phyloP scores from a whole-genome alignment of 2,113 vertebrate genomes.

The Sebastes fasciatus region DNA sequence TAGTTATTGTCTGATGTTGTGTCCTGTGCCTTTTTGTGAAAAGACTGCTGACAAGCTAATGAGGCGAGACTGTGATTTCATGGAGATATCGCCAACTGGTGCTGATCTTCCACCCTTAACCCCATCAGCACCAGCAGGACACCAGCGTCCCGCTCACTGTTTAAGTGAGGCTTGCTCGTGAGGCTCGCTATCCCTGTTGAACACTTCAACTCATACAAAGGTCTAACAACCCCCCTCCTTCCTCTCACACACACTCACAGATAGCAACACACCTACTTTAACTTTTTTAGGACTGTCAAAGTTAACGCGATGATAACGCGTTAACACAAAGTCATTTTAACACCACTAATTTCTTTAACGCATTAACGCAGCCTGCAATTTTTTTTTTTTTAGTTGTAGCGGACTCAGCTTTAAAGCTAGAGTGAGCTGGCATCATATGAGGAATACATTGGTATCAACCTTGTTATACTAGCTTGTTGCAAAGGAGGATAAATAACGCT shows the following conservation, averaged over 20 bases:
- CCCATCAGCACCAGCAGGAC: not conserved
- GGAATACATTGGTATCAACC: too few species aligned
- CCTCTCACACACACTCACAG: not conserved
- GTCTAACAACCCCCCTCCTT: not conserved
- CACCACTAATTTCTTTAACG: too few species aligned
- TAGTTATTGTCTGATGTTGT: conserved; percentile 29
- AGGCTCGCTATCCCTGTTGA: not conserved
- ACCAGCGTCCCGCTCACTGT: not conserved
- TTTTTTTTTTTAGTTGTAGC: too few species aligned
- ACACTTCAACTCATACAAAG: not conserved
- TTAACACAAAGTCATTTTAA: too few species aligned
- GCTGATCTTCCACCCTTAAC: conserved; percentile 3
- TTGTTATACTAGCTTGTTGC: too few species aligned
- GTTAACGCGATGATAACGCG: too few species aligned
- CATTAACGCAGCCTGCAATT: too few species aligned
- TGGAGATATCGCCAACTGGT: conserved; percentile 48
- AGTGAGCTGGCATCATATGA: too few species aligned
- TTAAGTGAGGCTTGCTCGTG: not conserved
- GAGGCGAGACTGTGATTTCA: conserved; percentile 20
- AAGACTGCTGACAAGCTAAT: conserved; percentile 31
- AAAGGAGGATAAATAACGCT: too few species aligned
- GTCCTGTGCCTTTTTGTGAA: conserved; percentile 26
- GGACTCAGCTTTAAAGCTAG: too few species aligned
- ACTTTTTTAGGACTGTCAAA: too few species aligned
- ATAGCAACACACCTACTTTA: not conserved